Base-by-base conservation (phyloP, 2,888 invertebrate species). In the Ichneumon xanthorius region DNA sequence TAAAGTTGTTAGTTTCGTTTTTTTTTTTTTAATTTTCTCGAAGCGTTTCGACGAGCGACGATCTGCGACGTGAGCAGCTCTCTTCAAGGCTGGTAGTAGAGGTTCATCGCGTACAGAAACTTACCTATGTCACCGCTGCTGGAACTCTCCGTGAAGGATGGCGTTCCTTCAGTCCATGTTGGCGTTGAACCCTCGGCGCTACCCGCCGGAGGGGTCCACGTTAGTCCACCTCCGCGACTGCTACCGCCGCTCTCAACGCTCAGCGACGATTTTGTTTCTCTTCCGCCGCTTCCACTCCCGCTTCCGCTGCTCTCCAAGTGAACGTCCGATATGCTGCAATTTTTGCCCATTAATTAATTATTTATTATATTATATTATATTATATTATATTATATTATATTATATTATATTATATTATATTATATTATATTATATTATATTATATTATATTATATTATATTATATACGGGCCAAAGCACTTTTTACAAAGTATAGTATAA, bases 151-250 rank as follows among this genome's bases (percentile, higher is more conserved):
- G 99, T 99, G 95, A 98, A 99, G 94, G 98, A 98, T 85, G 99
- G 99, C 89, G 99, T 99, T 91, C 99, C 99, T 95, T 99, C 99
- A 70, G 99, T 99, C 98, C 99, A 99, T 63, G 99, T 99, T n/a
- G 99, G 99, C 55, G 99, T 99, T 7, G 97, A 97, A 58, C 98
- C 98, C 94, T 98, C 97, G 80, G 97, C 97, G 67, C 97, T 97
- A 11, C 94, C 94, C 70, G 97, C 96, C 1, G 97, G 97, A 33
- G 97, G 97, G 22, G 97, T 97, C 97, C 97, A 98, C 88, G 96
- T 96, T 50, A 94, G 88, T 40, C 92, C 93, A 92, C 95, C 94
- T 30, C 95, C 95, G 22, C 95, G 94, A 79, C 95, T 95, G 88
- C 95, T 95, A 86, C 95, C 95, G 61, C 95, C 95, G 61, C 96